A percentile compares a stretch with the other conserved stretches of the same genome.
These are phyloP conservation scores for Notolabrus celidotus DNA, from an alignment of 2,797 vertebrate species.

Conservation along the genomic window DNA sequence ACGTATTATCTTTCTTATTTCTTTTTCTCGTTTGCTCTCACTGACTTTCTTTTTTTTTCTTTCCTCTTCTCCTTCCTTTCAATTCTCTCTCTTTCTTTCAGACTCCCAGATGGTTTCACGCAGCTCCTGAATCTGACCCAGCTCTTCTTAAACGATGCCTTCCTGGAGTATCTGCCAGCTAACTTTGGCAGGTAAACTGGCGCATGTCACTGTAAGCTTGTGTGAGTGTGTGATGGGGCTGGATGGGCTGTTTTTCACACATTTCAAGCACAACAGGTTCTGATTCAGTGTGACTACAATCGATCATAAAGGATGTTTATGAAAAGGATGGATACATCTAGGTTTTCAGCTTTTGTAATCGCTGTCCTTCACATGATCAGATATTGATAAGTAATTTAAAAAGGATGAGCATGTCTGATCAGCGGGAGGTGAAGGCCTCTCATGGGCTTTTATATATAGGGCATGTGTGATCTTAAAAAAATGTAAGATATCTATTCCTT, in stretches of 20 bases:
- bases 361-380: background rate
- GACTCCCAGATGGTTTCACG: conserved; percentile 98
- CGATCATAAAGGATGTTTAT: background rate
- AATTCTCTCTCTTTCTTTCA: conserved; percentile 67
- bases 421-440: background rate
- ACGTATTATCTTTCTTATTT: conserved; percentile 12
- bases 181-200: conserved; percentile 97
- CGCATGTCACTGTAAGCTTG: background rate
- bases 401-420: background rate
- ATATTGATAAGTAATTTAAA: background rate
- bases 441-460: background rate
- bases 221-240: background rate
- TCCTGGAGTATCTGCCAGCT: conserved; percentile 98
- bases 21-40: conserved; percentile 4
- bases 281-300: background rate
- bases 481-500: background rate
- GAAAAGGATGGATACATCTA: background rate
- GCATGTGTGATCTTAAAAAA: background rate
- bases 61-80: background rate
- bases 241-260: background rate
- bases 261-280: background rate
- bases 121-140: conserved; percentile 99
- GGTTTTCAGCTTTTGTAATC: background rate
- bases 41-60: conserved; percentile 9
- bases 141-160: conserved; percentile 99